A percentile compares a stretch with the other conserved stretches of the same genome.
These are phyloP conservation scores for Melanotaenia trifasciata DNA, from an alignment of 2,797 vertebrate species.

Conservation along the genomic window DNA sequence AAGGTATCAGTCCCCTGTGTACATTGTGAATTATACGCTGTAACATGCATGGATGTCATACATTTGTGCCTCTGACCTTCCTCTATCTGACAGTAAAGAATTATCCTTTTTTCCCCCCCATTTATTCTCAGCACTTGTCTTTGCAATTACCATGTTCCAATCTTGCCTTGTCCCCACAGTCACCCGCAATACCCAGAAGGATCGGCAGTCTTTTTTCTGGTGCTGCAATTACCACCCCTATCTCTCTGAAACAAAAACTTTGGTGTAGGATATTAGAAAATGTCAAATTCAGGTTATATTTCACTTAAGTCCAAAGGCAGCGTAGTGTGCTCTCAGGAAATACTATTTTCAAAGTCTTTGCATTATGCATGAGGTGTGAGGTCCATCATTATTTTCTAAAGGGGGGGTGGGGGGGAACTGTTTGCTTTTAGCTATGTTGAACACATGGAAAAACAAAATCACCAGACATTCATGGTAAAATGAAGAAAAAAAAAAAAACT, in stretches of 20 bases:
- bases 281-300: slow-evolving; percentile 89
- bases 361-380: slow-evolving; percentile 82
- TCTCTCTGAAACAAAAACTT: slow-evolving; percentile 87
- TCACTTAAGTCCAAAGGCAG: slow-evolving; percentile 84
- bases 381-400: slow-evolving; percentile 75
- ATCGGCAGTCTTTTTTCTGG: slow-evolving; percentile 83
- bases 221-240: slow-evolving; percentile 86
- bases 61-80: slow-evolving; percentile 86
- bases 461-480: slow-evolving; percentile 21
- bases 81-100: slow-evolving; percentile 84
- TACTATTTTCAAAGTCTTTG: slow-evolving; percentile 71
- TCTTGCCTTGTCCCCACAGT: slow-evolving; percentile 85
- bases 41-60: slow-evolving; percentile 83
- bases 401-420: slow-evolving; percentile 39
- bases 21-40: slow-evolving; percentile 80
- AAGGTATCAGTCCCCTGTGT: slow-evolving; percentile 82
- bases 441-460: slow-evolving; percentile 18
- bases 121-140: slow-evolving; percentile 86
- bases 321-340: slow-evolving; percentile 71
- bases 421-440: slow-evolving; percentile 53
- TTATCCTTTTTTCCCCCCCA: slow-evolving; percentile 55
- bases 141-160: slow-evolving; percentile 88
- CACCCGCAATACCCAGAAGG: slow-evolving; percentile 86
- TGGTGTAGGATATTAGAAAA: slow-evolving; percentile 88
- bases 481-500: neutral